Evolutionary conservation across 2,113 vertebrate genomes (phyloP).

Genomic region (Alligator sinensis): DNA sequence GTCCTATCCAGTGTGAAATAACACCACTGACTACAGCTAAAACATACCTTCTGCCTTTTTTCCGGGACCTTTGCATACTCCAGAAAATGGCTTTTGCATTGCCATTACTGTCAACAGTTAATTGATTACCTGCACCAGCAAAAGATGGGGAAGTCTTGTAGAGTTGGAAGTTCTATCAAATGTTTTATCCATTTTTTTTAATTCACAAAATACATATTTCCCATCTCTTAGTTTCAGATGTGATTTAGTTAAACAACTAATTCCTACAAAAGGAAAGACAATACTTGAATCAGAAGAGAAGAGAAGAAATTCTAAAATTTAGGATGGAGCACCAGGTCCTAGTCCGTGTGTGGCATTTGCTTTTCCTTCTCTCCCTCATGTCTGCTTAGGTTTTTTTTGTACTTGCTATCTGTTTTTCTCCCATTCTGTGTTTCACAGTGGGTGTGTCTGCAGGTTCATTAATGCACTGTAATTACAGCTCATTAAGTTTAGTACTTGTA

Average conservation of each 20-base stretch:
- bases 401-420: neutral
- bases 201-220: neutral
- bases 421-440: neutral
- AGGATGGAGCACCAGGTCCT: neutral
- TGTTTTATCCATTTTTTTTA: neutral
- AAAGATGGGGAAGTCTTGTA: neutral
- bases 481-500: too few species aligned
- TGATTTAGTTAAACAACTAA: neutral
- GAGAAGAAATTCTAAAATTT: neutral
- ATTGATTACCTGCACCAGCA: neutral
- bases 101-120: neutral
- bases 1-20: too few species aligned
- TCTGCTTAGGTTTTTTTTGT: neutral
- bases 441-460: too few species aligned
- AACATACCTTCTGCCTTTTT: accelerated
- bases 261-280: neutral
- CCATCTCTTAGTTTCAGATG: neutral
- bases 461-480: too few species aligned
- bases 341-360: neutral
- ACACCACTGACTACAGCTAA: neutral
- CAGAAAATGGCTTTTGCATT: neutral
- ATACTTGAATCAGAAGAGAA: neutral
- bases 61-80: neutral
- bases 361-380: neutral
- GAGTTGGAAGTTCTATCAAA: neutral